phyloP scores from a whole-genome alignment of 2,888 invertebrate species.

The Criorhina ranunculi region DNA sequence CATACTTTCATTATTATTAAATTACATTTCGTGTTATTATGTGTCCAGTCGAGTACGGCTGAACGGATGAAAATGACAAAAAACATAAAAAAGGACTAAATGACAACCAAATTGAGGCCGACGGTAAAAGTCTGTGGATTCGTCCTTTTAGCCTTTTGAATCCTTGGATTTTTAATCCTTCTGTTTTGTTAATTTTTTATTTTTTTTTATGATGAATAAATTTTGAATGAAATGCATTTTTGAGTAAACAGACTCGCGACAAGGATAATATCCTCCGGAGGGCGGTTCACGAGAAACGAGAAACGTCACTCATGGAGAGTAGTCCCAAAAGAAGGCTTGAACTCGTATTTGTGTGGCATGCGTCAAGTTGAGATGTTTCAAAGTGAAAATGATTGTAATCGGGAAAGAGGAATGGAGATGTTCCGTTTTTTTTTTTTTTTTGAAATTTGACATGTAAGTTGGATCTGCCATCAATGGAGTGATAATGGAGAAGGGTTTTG shows the following conservation, averaged over 20 bases:
- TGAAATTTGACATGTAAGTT: neutral
- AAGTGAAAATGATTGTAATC: conserved; percentile 31
- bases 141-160: conserved; percentile 42
- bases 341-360: conserved; percentile 12
- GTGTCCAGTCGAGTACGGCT: conserved; percentile 28
- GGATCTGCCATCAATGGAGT: neutral
- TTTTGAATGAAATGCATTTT: conserved; percentile 77
- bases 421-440: neutral
- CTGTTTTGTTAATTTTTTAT: neutral
- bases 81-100: conserved; percentile 18
- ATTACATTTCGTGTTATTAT: conserved; percentile 69
- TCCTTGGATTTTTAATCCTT: conserved; percentile 55
- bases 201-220: conserved; percentile 56
- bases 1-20: conserved; percentile 69
- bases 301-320: conserved; percentile 54
- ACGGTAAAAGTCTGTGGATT: conserved; percentile 15
- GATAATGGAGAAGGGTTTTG: conserved; percentile 5
- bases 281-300: conserved; percentile 30
- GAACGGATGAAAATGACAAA: neutral
- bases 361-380: conserved; percentile 45
- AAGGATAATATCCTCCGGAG: conserved; percentile 28
- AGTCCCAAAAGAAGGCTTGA: conserved; percentile 4
- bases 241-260: conserved; percentile 62
- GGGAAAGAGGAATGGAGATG: neutral
- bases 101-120: conserved; percentile 26